Percentiles rank a stretch among this genome's conserved stretches.
These are phyloP conservation scores for Pangasius macronema DNA, from an alignment of 2,797 vertebrate genomes.

Conservation along the genomic window DNA sequence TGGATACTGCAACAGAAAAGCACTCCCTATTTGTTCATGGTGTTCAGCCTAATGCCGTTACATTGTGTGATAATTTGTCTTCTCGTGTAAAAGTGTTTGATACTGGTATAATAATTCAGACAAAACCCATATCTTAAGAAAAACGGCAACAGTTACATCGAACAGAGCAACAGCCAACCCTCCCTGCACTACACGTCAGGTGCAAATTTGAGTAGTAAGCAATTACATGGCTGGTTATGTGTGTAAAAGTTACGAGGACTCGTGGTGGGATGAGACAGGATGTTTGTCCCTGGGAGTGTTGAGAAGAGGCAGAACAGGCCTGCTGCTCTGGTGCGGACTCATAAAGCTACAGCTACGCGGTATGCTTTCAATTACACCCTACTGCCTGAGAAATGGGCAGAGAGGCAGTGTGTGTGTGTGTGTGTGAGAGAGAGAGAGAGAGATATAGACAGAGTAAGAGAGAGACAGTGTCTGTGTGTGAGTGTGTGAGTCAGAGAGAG, in stretches of 20 bases:
- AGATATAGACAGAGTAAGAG: neutral
- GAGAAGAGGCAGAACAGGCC: conserved; percentile 56
- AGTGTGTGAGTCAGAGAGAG: neutral
- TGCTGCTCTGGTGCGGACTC: conserved; percentile 55
- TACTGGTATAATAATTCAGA: neutral
- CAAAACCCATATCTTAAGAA: neutral
- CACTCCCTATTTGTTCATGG: neutral
- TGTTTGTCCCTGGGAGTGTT: conserved; percentile 56
- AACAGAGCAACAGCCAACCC: neutral
- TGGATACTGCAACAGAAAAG: neutral
- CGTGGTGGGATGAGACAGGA: conserved; percentile 46
- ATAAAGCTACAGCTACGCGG: conserved; percentile 63
- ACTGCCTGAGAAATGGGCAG: conserved; percentile 45
- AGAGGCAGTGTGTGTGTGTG: neutral
- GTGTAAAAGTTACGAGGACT: conserved; percentile 63
- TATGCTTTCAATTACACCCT: conserved; percentile 70
- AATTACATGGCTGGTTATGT: conserved; percentile 65
- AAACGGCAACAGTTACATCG: neutral
- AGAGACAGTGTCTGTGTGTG: neutral
- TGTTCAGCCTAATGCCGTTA: neutral
- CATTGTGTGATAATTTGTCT: neutral
- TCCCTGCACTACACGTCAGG: neutral
- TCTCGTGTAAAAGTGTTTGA: too few species aligned
- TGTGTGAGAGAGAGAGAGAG: neutral
- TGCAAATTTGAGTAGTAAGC: conserved; percentile 54